phyloP scores from a whole-genome alignment of 2,797 vertebrate species.

The Labroides dimidiatus region DNA sequence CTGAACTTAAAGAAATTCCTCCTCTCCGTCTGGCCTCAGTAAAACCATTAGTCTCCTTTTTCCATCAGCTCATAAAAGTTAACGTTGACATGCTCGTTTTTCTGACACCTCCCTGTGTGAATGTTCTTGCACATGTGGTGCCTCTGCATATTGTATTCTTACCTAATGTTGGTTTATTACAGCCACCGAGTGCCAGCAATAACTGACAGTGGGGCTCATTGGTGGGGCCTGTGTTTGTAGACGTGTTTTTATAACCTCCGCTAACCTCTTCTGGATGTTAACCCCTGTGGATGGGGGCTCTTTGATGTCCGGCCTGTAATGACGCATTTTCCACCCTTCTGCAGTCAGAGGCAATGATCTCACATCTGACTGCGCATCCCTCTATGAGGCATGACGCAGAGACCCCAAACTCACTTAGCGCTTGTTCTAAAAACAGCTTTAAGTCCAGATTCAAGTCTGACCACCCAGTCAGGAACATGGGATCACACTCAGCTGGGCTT shows the following conservation, averaged over 20 bases:
- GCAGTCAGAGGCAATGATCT: slow-evolving; percentile 65
- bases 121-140: slow-evolving; percentile 46
- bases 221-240: slow-evolving; percentile 59
- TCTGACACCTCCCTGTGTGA: slow-evolving; percentile 64
- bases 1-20: slow-evolving; percentile 16
- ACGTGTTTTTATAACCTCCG: slow-evolving; percentile 72
- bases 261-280: slow-evolving; percentile 65
- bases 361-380: slow-evolving; percentile 67
- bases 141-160: slow-evolving; percentile 41
- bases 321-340: slow-evolving; percentile 73
- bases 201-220: slow-evolving; percentile 49
- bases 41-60: slow-evolving; percentile 59
- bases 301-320: slow-evolving; percentile 72
- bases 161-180: slow-evolving; percentile 64
- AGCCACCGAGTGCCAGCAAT: slow-evolving; percentile 55
- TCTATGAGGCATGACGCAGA: slow-evolving; percentile 9
- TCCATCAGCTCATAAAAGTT: slow-evolving; percentile 64
- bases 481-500: background rate
- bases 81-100: slow-evolving; percentile 59
- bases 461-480: background rate
- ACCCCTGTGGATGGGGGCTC: slow-evolving; percentile 49
- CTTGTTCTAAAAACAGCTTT: slow-evolving; percentile 1
- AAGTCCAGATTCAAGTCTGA: background rate
- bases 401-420: slow-evolving; percentile 19
- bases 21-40: slow-evolving; percentile 18